Evolutionary conservation across 2,113 vertebrate genomes (phyloP).

Genomic region (Lepisosteus osseus): DNA sequence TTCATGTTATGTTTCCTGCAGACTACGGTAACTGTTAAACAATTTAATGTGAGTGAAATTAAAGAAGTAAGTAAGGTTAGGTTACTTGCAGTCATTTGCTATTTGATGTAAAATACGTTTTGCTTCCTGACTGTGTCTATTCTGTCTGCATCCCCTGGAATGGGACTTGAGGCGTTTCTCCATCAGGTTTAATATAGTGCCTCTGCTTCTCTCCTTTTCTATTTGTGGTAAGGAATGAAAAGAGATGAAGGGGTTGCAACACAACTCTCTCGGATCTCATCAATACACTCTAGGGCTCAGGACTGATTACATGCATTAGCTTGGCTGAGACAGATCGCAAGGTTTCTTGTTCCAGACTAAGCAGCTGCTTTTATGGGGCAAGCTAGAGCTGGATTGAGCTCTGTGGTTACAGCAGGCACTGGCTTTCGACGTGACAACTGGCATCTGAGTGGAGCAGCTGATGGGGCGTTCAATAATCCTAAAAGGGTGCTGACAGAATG

Average conservation of each 20-base stretch:
- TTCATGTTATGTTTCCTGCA: too few species aligned
- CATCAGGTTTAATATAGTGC: neutral
- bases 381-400: neutral
- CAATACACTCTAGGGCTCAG: neutral
- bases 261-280: neutral
- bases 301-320: neutral
- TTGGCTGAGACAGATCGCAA: neutral
- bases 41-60: too few species aligned
- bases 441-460: slow-evolving; percentile 2
- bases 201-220: neutral
- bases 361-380: neutral
- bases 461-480: neutral
- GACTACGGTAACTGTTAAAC: too few species aligned
- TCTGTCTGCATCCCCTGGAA: neutral
- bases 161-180: neutral
- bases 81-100: too few species aligned
- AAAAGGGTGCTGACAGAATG: neutral
- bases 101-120: too few species aligned
- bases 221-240: neutral
- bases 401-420: neutral
- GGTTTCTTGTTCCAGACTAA: neutral
- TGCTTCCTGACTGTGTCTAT: too few species aligned
- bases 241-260: neutral
- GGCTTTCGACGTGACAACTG: neutral
- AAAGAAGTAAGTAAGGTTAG: too few species aligned